phyloP scores from a whole-genome alignment of 2,113 vertebrate species.

The Cynoglossus semilaevis region DNA sequence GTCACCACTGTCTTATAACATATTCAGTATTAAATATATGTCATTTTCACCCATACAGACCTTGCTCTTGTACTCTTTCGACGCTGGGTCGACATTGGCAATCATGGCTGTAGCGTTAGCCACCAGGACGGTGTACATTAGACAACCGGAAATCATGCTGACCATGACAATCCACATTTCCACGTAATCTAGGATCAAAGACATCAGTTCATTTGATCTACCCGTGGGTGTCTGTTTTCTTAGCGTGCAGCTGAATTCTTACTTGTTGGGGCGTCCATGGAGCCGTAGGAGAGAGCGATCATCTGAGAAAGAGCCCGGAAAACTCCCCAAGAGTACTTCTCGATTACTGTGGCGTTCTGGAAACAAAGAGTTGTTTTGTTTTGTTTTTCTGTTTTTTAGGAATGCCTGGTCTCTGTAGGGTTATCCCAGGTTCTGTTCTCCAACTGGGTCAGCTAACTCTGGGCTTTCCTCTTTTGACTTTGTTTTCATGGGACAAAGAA shows the following conservation, averaged over 20 bases:
- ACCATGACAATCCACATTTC: slow-evolving; percentile 78
- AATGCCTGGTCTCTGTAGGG: too few species aligned
- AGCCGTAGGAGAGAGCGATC: slow-evolving; percentile 73
- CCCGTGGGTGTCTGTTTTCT: too few species aligned
- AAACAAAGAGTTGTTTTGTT: not conserved
- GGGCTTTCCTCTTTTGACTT: too few species aligned
- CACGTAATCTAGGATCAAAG: slow-evolving; percentile 65
- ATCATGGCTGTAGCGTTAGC: slow-evolving; percentile 74
- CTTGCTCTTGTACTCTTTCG: slow-evolving; percentile 76
- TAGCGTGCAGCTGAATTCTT: slow-evolving; percentile 3
- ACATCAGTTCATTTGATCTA: not conserved
- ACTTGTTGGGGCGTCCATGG: slow-evolving; percentile 74
- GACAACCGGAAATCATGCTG: slow-evolving; percentile 75
- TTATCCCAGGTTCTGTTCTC: too few species aligned
- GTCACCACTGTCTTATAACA: too few species aligned
- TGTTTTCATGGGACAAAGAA: too few species aligned
- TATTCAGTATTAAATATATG: too few species aligned
- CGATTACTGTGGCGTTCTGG: slow-evolving; percentile 72
- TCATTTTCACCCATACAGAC: slow-evolving; percentile 49
- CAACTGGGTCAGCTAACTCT: too few species aligned
- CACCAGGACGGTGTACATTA: slow-evolving; percentile 76
- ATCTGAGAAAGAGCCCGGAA: slow-evolving; percentile 77
- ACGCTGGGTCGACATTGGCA: slow-evolving; percentile 64
- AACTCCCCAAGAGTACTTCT: slow-evolving; percentile 76
- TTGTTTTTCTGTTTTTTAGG: not conserved